Conservation (phyloP, 2,888 invertebrate genomes). For the Xylota sylvarum region DNA sequence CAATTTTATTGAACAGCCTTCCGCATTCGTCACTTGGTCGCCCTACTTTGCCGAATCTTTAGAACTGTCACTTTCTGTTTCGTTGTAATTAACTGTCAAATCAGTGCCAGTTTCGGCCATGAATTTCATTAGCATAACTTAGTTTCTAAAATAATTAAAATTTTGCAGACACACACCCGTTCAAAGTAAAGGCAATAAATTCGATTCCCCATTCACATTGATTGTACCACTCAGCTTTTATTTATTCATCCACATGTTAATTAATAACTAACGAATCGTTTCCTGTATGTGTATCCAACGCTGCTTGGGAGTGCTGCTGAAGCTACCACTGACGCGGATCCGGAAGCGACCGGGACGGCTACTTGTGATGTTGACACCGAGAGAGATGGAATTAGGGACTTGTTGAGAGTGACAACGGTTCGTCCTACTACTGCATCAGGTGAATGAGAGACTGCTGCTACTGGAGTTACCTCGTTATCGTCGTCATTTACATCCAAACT, state of each 20-base stretch:
- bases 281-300: slow-evolving; percentile 46
- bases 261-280: slow-evolving; percentile 36
- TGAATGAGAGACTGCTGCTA: not conserved
- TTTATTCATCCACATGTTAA: slow-evolving; percentile 59
- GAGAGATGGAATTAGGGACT: slow-evolving; percentile 24
- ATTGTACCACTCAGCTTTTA: slow-evolving; percentile 46
- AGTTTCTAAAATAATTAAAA: slow-evolving; percentile 3
- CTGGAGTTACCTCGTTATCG: not conserved
- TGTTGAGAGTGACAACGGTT: slow-evolving; percentile 10
- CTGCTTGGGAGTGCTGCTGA: slow-evolving; percentile 8
- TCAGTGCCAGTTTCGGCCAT: not conserved
- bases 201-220: slow-evolving; percentile 7
- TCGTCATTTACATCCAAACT: slow-evolving; percentile 11
- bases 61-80: slow-evolving; percentile 33
- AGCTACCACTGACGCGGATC: not conserved
- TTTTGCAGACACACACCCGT: not conserved
- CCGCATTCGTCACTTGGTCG: not conserved
- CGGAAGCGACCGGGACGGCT: not conserved
- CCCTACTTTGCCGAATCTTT: not conserved
- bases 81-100: not conserved
- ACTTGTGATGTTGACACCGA: not conserved
- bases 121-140: slow-evolving; percentile 26
- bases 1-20: not conserved
- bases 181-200: slow-evolving; percentile 10
- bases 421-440: not conserved